Percentiles rank a stretch among this genome's conserved stretches.
Conservation (phyloP, 2,888 invertebrate genomes). For the Parasteatoda lunata region DNA sequence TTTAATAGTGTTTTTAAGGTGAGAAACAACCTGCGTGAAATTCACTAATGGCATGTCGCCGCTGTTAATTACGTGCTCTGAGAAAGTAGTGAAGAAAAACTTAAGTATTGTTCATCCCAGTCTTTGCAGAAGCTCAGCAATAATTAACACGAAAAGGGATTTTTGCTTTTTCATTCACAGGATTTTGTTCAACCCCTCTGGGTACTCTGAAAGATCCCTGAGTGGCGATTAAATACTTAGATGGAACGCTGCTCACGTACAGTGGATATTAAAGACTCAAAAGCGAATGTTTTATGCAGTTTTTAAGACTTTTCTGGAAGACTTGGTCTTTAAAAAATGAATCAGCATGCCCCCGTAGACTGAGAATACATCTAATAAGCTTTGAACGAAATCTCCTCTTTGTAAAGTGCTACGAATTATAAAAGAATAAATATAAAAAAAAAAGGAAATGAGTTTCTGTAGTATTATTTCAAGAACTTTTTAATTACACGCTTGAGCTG, state of each 20-base stretch:
- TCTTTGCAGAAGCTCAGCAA: conserved; percentile 22
- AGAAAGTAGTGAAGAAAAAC: conserved; percentile 26
- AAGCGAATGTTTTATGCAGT: conserved; percentile 25
- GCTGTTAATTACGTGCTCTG: conserved; percentile 40
- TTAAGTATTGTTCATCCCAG: conserved; percentile 46
- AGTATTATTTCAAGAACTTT: no score
- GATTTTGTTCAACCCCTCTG: conserved; percentile 15
- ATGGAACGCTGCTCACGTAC: conserved; percentile 20
- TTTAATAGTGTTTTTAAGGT: no score
- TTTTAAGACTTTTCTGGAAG: conserved; percentile 28
- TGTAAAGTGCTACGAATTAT: no score
- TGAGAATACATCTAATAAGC: not conserved
- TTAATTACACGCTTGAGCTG: no score
- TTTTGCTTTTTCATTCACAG: conserved; percentile 20
- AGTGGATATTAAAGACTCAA: conserved; percentile 13
- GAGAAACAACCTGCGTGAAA: not conserved
- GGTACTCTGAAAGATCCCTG: conserved; percentile 40
- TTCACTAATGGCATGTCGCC: conserved; percentile 46
- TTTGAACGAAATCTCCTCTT: not conserved
- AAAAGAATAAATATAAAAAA: no score
- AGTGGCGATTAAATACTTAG: conserved; percentile 48
- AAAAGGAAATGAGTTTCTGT: no score
- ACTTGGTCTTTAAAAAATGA: conserved; percentile 25
- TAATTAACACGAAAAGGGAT: conserved; percentile 37
- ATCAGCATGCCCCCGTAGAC: not conserved